Conservation (phyloP, 2,113 vertebrate genomes). For the Silurus glanis region DNA sequence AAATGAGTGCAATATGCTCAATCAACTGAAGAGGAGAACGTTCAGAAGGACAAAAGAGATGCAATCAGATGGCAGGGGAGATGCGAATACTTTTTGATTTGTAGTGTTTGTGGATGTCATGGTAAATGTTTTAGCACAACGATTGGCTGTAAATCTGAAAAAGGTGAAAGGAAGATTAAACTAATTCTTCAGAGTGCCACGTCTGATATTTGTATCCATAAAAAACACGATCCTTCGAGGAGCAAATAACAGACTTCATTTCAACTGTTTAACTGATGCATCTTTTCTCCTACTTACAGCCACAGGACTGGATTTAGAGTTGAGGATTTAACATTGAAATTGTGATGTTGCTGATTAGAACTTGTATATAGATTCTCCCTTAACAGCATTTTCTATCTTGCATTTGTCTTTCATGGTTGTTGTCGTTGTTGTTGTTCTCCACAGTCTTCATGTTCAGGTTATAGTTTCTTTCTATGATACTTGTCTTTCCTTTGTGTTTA, state of each 20-base stretch:
- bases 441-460: background rate
- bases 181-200: background rate
- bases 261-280: background rate
- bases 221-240: background rate
- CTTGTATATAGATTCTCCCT: too few relatives aligned
- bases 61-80: background rate
- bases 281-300: background rate
- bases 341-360: background rate
- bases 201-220: background rate
- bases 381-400: too few relatives aligned
- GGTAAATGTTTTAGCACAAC: background rate
- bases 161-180: background rate
- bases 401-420: too few relatives aligned
- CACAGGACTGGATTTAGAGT: background rate
- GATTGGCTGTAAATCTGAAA: background rate
- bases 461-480: too few relatives aligned
- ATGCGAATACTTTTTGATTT: background rate
- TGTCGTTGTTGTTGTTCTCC: too few relatives aligned
- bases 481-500: too few relatives aligned
- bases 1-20: background rate
- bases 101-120: background rate
- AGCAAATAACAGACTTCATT: background rate
- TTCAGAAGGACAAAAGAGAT: conserved; percentile 26
- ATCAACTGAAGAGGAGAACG: conserved; percentile 9
- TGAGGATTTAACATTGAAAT: background rate